Percentiles rank a stretch among this genome's conserved stretches.
These are phyloP conservation scores for Ceratotherium simum DNA, from an alignment of 2,113 vertebrate species.

Conservation along the genomic window DNA sequence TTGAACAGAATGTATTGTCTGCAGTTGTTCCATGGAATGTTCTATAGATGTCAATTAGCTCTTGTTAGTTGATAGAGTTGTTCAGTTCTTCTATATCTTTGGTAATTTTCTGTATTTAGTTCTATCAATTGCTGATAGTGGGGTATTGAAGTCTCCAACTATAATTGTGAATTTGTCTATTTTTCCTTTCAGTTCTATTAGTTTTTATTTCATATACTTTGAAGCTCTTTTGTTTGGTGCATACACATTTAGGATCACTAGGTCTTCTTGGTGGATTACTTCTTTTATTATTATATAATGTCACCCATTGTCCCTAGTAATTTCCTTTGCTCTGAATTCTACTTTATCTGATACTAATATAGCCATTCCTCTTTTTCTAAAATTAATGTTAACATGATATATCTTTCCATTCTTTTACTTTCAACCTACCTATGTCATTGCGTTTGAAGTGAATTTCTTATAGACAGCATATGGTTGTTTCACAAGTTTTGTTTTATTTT, in stretches of 20 bases:
- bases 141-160: background rate
- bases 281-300: conserved; percentile 15
- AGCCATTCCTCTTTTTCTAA: background rate
- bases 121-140: background rate
- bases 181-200: background rate
- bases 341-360: background rate
- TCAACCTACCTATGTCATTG: background rate
- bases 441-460: background rate
- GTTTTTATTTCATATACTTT: background rate
- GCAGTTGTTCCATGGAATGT: background rate
- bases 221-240: background rate
- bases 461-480: background rate
- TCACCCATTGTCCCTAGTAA: background rate
- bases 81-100: background rate
- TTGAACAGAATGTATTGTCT: background rate
- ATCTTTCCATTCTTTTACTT: background rate
- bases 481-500: background rate
- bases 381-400: background rate
- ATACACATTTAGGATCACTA: background rate
- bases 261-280: background rate
- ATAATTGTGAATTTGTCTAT: background rate
- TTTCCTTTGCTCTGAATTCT: background rate
- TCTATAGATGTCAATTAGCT: background rate
- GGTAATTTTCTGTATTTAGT: background rate
- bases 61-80: background rate